Evolutionary conservation across 2,113 vertebrate species (phyloP).

Genomic region (Saguinus midas): DNA sequence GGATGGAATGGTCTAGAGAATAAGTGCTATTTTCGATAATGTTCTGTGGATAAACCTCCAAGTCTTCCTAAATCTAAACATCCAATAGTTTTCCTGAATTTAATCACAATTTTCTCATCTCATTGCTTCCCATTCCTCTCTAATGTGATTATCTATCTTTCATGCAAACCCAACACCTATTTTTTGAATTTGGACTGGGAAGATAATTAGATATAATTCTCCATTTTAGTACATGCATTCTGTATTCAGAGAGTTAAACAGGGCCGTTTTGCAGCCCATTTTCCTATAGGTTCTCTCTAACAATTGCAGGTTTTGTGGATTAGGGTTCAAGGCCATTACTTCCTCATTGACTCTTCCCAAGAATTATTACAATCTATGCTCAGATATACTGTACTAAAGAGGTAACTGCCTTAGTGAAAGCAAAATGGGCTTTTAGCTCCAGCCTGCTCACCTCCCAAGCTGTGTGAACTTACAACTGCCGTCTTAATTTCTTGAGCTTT

Average conservation of each 20-base stretch:
- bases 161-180: not conserved
- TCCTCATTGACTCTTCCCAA: not conserved
- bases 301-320: not conserved
- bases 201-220: not conserved
- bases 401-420: not conserved
- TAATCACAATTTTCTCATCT: not conserved
- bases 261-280: not conserved
- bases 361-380: not conserved
- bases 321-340: not conserved
- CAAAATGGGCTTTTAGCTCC: not conserved
- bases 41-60: not conserved
- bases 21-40: not conserved
- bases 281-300: not conserved
- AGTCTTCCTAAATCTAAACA: not conserved
- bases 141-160: not conserved
- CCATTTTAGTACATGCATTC: not conserved
- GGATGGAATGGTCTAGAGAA: not conserved
- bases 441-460: not conserved
- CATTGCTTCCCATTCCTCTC: not conserved
- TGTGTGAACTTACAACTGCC: not conserved
- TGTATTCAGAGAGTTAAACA: not conserved
- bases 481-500: not conserved
- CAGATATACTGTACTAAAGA: not conserved
- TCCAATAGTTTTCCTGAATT: not conserved
- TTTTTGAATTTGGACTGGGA: not conserved